phyloP scores from a whole-genome alignment of 2,797 vertebrate species.

The Brotula barbata region DNA sequence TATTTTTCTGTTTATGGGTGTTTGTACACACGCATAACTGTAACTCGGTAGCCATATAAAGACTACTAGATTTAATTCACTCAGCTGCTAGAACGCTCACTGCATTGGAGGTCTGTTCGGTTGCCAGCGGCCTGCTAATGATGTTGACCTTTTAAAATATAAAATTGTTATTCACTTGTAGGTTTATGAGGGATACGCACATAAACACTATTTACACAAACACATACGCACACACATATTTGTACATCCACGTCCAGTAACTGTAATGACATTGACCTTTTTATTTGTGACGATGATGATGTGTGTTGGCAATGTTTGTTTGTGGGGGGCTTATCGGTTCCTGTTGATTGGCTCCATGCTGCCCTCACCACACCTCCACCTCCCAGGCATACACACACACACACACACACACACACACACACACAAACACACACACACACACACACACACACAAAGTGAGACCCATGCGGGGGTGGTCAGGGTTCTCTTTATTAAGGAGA shows the following conservation, averaged over 20 bases:
- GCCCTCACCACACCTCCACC: conserved; percentile 12
- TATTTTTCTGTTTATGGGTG: conserved; percentile 18
- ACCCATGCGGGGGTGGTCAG: not conserved
- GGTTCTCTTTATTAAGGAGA: conserved; percentile 57
- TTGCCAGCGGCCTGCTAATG: conserved; percentile 73
- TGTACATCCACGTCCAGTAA: conserved; percentile 52
- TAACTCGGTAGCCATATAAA: conserved; percentile 23
- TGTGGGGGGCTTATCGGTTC: conserved; percentile 60
- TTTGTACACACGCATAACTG: conserved; percentile 29
- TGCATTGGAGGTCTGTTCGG: conserved; percentile 43
- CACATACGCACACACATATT: conserved; percentile 19
- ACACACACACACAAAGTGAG: conserved; percentile 25
- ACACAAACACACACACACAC: conserved; percentile 14
- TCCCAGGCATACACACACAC: conserved; percentile 7
- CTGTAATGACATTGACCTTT: conserved; percentile 83
- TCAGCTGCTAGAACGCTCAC: conserved; percentile 38
- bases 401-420: conserved; percentile 17
- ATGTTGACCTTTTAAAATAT: conserved; percentile 80
- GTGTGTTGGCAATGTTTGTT: conserved; percentile 69
- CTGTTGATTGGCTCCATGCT: conserved; percentile 75
- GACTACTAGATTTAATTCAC: conserved; percentile 46
- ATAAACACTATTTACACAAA: conserved; percentile 29
- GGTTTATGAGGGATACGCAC: conserved; percentile 36
- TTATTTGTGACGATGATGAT: conserved; percentile 71
- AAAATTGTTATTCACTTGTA: conserved; percentile 69